These are phyloP conservation scores for Penaeus monodon DNA, from an alignment of 2,888 invertebrate genomes.

Conservation along the genomic window DNA sequence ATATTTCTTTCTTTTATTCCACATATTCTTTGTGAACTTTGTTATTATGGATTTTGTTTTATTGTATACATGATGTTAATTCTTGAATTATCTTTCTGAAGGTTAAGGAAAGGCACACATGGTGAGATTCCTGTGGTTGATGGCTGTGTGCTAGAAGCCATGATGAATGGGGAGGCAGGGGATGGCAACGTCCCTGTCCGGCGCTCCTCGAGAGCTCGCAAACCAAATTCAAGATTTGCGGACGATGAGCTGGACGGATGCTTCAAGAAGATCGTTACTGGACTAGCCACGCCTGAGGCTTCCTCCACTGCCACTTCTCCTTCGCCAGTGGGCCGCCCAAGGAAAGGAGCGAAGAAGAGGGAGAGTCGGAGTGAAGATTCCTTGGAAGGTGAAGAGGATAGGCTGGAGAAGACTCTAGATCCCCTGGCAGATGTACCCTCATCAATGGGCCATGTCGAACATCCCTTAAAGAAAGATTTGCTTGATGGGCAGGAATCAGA, in stretches of 20 bases:
- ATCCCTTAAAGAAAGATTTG: too few relatives aligned
- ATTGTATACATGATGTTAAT: too few relatives aligned
- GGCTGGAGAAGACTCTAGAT: neutral
- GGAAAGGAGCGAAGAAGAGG: conserved; percentile 19
- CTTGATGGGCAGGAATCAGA: too few relatives aligned
- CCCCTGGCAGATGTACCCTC: neutral
- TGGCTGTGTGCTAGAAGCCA: neutral
- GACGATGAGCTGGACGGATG: conserved; percentile 58
- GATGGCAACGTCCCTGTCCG: conserved; percentile 52
- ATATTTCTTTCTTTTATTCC: too few relatives aligned
- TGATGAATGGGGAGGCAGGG: conserved; percentile 51
- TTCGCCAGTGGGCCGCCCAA: conserved; percentile 14
- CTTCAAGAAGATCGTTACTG: conserved; percentile 56
- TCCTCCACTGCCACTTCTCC: conserved; percentile 6
- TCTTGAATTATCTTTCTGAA: too few relatives aligned
- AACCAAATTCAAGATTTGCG: conserved; percentile 59
- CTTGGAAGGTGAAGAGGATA: neutral
- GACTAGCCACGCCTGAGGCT: conserved; percentile 46
- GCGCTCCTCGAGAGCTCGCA: conserved; percentile 57
- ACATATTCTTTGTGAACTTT: too few relatives aligned
- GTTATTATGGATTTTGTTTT: too few relatives aligned
- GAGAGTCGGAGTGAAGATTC: conserved; percentile 32
- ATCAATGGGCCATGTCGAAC: too few relatives aligned
- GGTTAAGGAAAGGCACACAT: too few relatives aligned
- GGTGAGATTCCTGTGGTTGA: neutral